A percentile compares a stretch with the other conserved stretches of the same genome.
Conservation (phyloP, 2,113 vertebrate species). For the Bungarus multicinctus region DNA sequence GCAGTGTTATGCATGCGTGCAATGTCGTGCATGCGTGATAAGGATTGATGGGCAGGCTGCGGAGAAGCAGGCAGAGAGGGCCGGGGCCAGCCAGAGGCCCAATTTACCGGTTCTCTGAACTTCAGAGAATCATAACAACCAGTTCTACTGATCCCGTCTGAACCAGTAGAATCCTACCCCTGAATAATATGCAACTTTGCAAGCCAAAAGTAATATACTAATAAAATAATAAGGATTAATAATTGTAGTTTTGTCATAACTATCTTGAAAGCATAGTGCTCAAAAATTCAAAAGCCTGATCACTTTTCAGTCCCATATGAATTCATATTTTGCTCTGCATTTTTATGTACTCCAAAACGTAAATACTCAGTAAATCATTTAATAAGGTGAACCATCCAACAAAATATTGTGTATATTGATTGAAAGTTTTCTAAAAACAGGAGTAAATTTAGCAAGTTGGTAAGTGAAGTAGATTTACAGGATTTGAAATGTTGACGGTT, state of each 20-base stretch:
- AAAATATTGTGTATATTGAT: conserved; percentile 70
- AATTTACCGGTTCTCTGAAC: no score
- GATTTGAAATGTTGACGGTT: conserved; percentile 64
- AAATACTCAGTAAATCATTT: conserved; percentile 66
- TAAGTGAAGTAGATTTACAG: conserved; percentile 49
- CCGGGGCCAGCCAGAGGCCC: no score
- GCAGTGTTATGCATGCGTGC: no score
- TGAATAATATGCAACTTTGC: not conserved
- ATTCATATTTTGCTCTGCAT: conserved; percentile 60
- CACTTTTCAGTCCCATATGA: conserved; percentile 42
- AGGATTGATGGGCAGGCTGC: no score
- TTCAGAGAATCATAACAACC: no score
- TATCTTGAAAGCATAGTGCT: not conserved
- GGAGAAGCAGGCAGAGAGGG: no score
- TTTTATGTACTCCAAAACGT: conserved; percentile 69
- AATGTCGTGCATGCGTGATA: no score
- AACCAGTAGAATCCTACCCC: no score
- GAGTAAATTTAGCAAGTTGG: conserved; percentile 47
- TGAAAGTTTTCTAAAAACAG: conserved; percentile 58
- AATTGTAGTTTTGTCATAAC: not conserved
- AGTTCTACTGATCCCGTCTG: no score
- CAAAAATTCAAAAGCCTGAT: not conserved
- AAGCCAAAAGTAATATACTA: not conserved
- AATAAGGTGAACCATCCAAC: conserved; percentile 70
- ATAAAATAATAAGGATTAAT: not conserved